Evolutionary conservation across 2,113 vertebrate species (phyloP).

Genomic region (Rallus limicola): DNA sequence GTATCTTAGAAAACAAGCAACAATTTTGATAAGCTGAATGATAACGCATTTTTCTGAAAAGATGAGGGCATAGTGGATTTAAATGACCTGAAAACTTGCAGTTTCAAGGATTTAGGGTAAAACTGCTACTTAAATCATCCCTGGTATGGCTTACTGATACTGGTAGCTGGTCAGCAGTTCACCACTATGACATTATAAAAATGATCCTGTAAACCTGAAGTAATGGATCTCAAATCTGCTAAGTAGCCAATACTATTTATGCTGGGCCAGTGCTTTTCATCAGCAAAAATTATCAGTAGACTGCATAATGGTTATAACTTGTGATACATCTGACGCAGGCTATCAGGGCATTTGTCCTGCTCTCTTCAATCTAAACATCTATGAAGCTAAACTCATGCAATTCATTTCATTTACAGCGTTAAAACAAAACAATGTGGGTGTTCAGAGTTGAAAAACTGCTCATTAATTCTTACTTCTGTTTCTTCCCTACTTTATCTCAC

Average conservation of each 20-base stretch:
- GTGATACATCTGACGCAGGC: background rate
- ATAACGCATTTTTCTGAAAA: background rate
- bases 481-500: background rate
- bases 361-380: background rate
- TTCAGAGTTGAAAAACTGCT: background rate
- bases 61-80: background rate
- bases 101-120: background rate
- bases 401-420: background rate
- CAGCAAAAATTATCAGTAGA: background rate
- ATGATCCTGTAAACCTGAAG: background rate
- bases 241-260: background rate
- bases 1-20: background rate
- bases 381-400: background rate
- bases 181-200: background rate
- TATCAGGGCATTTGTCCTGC: fast-evolving
- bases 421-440: background rate
- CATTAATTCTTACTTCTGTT: background rate
- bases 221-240: background rate
- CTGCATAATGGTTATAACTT: background rate
- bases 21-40: background rate
- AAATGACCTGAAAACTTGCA: background rate
- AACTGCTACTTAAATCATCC: background rate
- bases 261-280: background rate
- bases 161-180: background rate
- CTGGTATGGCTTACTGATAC: background rate